Percentiles rank a stretch among this genome's conserved stretches.
Conservation (phyloP, 2,797 vertebrate genomes). For the Galago senegalensis region DNA sequence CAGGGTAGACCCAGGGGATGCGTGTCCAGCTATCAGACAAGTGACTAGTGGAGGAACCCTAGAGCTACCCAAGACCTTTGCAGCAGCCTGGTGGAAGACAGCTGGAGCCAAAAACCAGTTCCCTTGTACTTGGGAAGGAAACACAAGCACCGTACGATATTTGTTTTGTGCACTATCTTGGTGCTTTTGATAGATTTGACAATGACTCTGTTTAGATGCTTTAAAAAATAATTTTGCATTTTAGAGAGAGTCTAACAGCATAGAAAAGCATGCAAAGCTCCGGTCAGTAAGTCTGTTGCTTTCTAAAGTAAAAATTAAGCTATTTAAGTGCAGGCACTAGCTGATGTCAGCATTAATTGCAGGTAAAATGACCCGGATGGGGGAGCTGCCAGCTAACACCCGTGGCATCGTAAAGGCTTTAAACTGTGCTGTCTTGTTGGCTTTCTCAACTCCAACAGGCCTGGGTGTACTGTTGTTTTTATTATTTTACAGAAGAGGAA, state of each 20-base stretch:
- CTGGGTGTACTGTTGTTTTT: background rate
- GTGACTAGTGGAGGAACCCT: background rate
- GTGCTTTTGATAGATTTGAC: background rate
- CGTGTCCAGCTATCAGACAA: background rate
- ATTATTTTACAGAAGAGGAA: background rate
- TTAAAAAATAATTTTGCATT: background rate
- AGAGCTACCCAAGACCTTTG: background rate
- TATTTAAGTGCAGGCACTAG: rapidly evolving
- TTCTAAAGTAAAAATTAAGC: background rate
- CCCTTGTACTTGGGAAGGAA: background rate
- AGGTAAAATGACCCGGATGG: background rate
- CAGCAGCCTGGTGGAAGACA: background rate
- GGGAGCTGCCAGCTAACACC: too few relatives aligned
- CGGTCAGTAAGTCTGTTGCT: background rate
- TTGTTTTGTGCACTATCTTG: background rate
- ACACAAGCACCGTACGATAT: background rate
- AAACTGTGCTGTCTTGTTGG: background rate
- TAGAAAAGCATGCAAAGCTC: background rate
- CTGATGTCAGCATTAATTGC: background rate
- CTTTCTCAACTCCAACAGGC: background rate
- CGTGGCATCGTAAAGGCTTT: background rate
- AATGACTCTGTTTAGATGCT: background rate
- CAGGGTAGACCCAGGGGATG: background rate
- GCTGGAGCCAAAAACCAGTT: background rate
- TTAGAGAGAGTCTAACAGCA: background rate